Evolutionary conservation across 2,888 invertebrate species (phyloP).

Genomic region (Bimastos eiseni): DNA sequence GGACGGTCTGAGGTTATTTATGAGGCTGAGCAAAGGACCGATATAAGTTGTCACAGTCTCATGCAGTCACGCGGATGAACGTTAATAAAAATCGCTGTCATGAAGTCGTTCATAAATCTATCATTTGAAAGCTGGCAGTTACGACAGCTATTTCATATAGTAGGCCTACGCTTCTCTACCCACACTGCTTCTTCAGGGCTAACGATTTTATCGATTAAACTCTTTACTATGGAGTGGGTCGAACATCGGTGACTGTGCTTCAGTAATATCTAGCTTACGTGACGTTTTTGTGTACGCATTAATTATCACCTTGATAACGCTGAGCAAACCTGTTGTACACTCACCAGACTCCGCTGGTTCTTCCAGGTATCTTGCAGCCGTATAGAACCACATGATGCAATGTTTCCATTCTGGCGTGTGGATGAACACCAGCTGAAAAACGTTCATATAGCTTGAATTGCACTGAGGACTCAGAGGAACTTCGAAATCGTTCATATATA

Average conservation of each 20-base stretch:
- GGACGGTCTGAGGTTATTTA: too few species aligned
- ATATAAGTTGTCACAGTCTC: too few species aligned
- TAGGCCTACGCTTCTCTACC: background rate
- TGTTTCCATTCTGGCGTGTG: constrained; percentile 65
- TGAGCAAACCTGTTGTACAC: constrained; percentile 36
- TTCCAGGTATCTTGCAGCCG: constrained; percentile 64
- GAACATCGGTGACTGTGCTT: background rate
- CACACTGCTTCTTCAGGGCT: background rate
- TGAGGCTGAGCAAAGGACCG: too few species aligned
- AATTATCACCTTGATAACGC: background rate
- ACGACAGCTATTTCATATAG: background rate
- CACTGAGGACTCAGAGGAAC: too few species aligned
- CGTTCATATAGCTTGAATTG: background rate
- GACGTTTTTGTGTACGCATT: background rate
- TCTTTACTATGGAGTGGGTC: background rate
- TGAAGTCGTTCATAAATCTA: too few species aligned
- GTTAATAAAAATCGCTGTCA: background rate
- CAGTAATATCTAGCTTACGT: background rate
- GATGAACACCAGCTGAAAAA: constrained; percentile 64
- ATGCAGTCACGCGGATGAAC: too few species aligned
- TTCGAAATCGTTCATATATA: background rate
- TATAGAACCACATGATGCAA: constrained; percentile 70
- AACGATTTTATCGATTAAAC: background rate
- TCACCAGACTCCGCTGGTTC: constrained; percentile 52
- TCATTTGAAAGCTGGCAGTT: background rate